A percentile compares a stretch with the other conserved stretches of the same genome.
phyloP scores from a whole-genome alignment of 2,888 invertebrate species.

The Leptinotarsa haldemani region DNA sequence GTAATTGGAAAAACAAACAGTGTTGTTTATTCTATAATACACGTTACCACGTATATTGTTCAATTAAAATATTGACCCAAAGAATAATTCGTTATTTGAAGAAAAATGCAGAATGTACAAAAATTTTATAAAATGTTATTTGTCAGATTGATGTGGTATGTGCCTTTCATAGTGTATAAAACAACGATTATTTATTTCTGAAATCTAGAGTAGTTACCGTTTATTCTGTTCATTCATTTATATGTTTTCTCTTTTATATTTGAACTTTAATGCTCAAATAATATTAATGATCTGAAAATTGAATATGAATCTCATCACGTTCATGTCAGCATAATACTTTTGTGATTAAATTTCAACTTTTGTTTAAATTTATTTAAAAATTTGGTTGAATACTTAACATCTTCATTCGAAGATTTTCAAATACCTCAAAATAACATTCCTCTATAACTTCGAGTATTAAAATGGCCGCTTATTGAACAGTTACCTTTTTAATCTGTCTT shows the following conservation, averaged over 20 bases:
- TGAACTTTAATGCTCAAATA: constrained; percentile 49
- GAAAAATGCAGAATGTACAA: constrained; percentile 43
- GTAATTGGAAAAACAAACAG: constrained; percentile 53
- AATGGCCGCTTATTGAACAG: constrained; percentile 36
- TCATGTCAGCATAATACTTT: constrained; percentile 29
- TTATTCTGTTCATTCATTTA: constrained; percentile 32
- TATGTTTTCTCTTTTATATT: constrained; percentile 17
- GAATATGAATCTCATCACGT: constrained; percentile 10
- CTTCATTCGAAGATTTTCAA: constrained; percentile 44
- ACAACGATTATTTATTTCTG: constrained; percentile 50
- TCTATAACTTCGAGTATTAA: constrained; percentile 40
- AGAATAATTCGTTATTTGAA: constrained; percentile 55
- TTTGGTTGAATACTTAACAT: constrained; percentile 44
- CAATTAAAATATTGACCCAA: constrained; percentile 55
- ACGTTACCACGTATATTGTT: constrained; percentile 59
- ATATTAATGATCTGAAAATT: constrained; percentile 38
- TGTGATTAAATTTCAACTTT: constrained; percentile 17
- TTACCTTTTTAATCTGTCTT: constrained; percentile 40
- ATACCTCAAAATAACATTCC: constrained; percentile 53
- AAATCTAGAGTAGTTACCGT: constrained; percentile 45
- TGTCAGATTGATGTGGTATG: constrained; percentile 57
- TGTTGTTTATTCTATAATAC: constrained; percentile 58
- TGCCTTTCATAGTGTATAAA: constrained; percentile 61
- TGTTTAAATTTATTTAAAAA: constrained; percentile 2
- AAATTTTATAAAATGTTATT: constrained; percentile 53